A percentile compares a stretch with the other conserved stretches of the same genome.
These are phyloP conservation scores for Phengaris alcon DNA, from an alignment of 2,888 invertebrate genomes.

Conservation along the genomic window DNA sequence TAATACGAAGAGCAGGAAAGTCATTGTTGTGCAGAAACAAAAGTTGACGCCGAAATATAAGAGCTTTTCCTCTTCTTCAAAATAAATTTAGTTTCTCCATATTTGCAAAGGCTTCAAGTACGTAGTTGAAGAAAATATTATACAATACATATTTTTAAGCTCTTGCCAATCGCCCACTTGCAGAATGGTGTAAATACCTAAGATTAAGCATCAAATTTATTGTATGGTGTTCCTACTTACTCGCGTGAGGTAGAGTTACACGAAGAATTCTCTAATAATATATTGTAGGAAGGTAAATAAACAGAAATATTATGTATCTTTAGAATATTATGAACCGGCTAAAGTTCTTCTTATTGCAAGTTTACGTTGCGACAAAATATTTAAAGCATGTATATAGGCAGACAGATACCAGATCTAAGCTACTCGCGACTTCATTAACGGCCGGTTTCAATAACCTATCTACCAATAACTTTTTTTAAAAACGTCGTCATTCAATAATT, in stretches of 20 bases:
- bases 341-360: not conserved
- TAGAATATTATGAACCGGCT: not conserved
- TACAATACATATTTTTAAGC: not conserved
- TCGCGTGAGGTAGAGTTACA: constrained; percentile 14
- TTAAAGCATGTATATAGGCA: too few species aligned
- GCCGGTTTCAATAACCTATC: too few species aligned
- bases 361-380: not conserved
- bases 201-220: constrained; percentile 16
- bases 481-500: too few species aligned
- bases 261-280: not conserved
- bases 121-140: not conserved
- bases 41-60: not conserved
- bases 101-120: not conserved
- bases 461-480: too few species aligned
- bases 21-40: not conserved
- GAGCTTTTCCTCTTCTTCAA: too few species aligned
- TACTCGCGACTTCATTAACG: too few species aligned
- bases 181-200: constrained; percentile 8
- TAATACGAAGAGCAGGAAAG: not conserved
- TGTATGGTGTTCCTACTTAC: not conserved
- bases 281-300: not conserved
- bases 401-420: too few species aligned
- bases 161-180: constrained; percentile 1
- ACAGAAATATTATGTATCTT: not conserved
- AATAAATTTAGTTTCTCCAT: not conserved